These are phyloP conservation scores for Ganaspis brasiliensis DNA, from an alignment of 2,888 invertebrate genomes.

Conservation along the genomic window DNA sequence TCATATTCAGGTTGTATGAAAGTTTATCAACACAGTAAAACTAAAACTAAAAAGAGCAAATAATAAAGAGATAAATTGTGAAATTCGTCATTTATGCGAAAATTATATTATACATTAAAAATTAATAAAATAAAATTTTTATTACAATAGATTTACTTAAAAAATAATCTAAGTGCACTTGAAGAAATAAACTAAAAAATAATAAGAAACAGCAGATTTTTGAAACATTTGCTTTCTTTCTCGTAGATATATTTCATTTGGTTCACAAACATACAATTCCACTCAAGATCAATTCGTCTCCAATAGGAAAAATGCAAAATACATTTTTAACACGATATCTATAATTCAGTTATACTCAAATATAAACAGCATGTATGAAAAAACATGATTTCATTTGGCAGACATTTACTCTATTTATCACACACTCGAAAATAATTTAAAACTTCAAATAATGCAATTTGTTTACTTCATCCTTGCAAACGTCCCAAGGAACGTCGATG, in stretches of 20 bases:
- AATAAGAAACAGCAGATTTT: no score
- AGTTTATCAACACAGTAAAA: no score
- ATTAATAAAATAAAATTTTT: constrained; percentile 44
- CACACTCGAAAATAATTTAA: constrained; percentile 21
- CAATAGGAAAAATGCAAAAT: neutral
- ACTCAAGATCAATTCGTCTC: constrained; percentile 1
- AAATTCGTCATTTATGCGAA: constrained; percentile 46
- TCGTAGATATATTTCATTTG: constrained; percentile 9
- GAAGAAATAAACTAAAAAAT: constrained; percentile 18
- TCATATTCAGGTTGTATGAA: no score
- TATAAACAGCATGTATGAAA: constrained; percentile 26
- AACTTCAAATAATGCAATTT: constrained; percentile 10
- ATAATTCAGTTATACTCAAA: neutral
- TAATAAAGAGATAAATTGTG: no score
- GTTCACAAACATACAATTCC: constrained; percentile 14
- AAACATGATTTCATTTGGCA: constrained; percentile 14
- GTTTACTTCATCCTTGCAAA: constrained; percentile 8
- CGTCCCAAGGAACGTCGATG: neutral
- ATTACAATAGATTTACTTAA: constrained; percentile 52
- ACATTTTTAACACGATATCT: constrained; percentile 9
- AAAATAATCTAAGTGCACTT: constrained; percentile 22
- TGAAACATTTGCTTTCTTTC: constrained; percentile 28
- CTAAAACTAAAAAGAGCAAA: no score
- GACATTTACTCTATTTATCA: constrained; percentile 5
- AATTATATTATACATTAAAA: constrained; percentile 49